Base-by-base conservation (phyloP, 2,797 vertebrate genomes). In the Heteromormyrus szaboi region DNA sequence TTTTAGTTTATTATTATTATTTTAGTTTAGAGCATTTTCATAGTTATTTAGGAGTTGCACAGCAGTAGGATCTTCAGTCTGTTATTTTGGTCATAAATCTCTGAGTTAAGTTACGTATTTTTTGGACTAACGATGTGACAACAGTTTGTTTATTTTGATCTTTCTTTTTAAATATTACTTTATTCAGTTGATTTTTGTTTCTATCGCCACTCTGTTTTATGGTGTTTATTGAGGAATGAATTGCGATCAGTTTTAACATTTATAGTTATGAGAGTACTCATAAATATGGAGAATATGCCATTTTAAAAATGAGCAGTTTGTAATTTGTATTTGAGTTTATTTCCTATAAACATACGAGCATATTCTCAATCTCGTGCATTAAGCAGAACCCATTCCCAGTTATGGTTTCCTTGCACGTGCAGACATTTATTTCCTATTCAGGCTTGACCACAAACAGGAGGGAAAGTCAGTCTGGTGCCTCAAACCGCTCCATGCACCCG, bases 401-500 rank as follows among this genome's bases (percentile, higher is more conserved):
- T 79, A 53, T 54, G 17, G 14, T 11, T 41, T 83, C 33, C 12
- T 56, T 25, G 3, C 22, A 86, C 59, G 53, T 85, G 87, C 85
- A 85, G 14, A 3, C 76, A 56, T 84, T 87, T 37, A 33, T 72
- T 81, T 79, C 44, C 9, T 7, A 54, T 46, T 48, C 44, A 37
- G 41, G 33, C 29, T 48, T 68, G 62, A 65, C 41, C 25, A 29
- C 25, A 37, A 88, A 91, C 37, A 89, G 48, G 86, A 86, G 48
- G 65, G 22, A 76, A 85, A 11, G 48, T 76, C 79, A 88, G 54
- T 83, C 76, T 46, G 19, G 81, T 33, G 56, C 44, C 68, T 86
- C 65, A 79, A 46, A 88, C 54, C 53, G 56, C 14, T n/a, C 85
- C 87, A 87, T 79, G 9, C 84, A 89, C 90, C 48, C 37, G 46